Conservation (phyloP, 1,140 invertebrate genomes). For the Venturia canescens region DNA sequence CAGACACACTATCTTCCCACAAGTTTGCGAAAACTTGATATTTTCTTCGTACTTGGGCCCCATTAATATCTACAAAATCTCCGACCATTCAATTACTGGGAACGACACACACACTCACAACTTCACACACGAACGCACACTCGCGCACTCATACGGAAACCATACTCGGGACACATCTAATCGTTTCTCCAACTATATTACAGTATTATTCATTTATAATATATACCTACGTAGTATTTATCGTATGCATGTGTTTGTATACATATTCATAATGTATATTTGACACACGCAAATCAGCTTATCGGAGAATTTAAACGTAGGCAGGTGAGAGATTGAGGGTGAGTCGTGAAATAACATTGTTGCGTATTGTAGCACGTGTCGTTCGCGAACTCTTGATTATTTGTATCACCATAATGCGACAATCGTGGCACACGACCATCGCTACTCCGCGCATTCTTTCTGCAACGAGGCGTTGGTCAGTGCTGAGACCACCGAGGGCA, state of each 20-base stretch:
- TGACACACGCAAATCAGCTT: neutral
- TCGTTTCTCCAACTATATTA: constrained; percentile 23
- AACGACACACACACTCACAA: neutral
- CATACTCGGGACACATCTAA: constrained; percentile 25
- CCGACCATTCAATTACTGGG: neutral
- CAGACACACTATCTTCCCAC: neutral
- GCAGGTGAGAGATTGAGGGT: constrained; percentile 89
- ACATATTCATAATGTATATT: neutral
- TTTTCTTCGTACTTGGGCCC: constrained; percentile 45
- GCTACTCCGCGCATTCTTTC: constrained; percentile 86
- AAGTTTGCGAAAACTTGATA: constrained; percentile 14
- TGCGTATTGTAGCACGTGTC: constrained; percentile 86
- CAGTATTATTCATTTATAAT: constrained; percentile 20
- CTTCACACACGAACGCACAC: neutral
- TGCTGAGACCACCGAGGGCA: constrained; percentile 54
- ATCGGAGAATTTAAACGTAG: constrained; percentile 75
- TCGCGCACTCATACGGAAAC: neutral
- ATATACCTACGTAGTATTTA: constrained; percentile 19
- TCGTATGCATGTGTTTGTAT: constrained; percentile 17
- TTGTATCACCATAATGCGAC: constrained; percentile 94
- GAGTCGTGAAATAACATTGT: constrained; percentile 87
- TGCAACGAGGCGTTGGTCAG: constrained; percentile 70
- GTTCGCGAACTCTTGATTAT: constrained; percentile 92
- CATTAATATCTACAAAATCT: constrained; percentile 38
- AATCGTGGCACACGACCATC: constrained; percentile 95